phyloP scores from a whole-genome alignment of 1,140 invertebrate species.

The Microplitis demolitor region DNA sequence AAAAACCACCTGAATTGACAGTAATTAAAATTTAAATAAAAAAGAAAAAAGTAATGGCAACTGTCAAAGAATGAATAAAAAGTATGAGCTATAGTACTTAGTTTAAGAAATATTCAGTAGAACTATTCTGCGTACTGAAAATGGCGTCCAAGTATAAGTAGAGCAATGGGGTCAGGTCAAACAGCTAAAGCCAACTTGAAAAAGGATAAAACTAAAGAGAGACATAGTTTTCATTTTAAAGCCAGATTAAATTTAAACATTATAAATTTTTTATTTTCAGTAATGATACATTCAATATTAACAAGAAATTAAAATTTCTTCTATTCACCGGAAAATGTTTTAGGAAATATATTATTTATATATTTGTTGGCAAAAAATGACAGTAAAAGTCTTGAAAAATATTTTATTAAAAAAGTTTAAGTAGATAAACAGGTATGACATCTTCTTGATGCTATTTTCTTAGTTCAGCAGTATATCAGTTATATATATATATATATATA shows the following conservation, averaged over 20 bases:
- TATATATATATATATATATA: background rate
- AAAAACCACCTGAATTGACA: background rate
- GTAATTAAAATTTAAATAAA: too few relatives aligned
- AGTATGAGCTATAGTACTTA: background rate
- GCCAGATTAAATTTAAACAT: constrained; percentile 26
- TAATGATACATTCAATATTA: too few relatives aligned
- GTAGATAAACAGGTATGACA: background rate
- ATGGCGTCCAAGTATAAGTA: constrained; percentile 11
- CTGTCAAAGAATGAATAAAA: background rate
- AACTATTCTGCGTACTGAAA: constrained; percentile 17
- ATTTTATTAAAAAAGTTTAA: too few relatives aligned
- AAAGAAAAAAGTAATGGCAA: background rate
- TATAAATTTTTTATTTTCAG: background rate
- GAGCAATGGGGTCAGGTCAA: constrained; percentile 17
- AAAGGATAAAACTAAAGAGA: constrained; percentile 23
- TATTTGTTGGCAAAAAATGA: too few relatives aligned
- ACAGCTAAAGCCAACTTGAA: background rate
- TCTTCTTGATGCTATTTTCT: constrained; percentile 3
- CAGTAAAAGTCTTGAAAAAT: background rate
- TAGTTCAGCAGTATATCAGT: background rate
- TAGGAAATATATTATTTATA: too few relatives aligned
- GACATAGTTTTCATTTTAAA: constrained; percentile 11
- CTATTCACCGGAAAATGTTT: too few relatives aligned
- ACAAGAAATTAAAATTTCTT: too few relatives aligned
- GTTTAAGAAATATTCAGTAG: background rate